Percentiles rank a stretch among this genome's conserved stretches.
Conservation (phyloP, 2,888 invertebrate species). For the Nebria brevicollis region DNA sequence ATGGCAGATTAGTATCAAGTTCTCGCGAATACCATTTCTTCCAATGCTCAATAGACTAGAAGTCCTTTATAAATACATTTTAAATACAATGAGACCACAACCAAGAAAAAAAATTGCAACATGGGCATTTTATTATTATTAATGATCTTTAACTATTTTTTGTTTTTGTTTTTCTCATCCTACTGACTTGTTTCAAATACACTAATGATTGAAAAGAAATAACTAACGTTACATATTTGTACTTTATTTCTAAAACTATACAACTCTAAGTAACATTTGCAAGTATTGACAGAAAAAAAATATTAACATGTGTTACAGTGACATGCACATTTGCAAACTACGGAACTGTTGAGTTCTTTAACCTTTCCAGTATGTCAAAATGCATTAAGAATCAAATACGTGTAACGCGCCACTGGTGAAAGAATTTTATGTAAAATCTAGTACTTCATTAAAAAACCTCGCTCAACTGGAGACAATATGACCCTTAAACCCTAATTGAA, state of each 20-base stretch:
- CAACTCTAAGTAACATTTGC: too few species aligned
- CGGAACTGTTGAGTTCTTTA: neutral
- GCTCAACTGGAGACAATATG: neutral
- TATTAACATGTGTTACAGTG: neutral
- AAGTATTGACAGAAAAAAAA: too few species aligned
- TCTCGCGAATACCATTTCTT: neutral
- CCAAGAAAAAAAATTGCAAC: neutral
- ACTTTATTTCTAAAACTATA: too few species aligned
- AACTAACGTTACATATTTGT: too few species aligned
- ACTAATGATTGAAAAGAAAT: too few species aligned
- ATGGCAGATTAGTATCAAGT: neutral
- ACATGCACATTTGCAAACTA: neutral
- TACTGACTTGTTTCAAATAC: too few species aligned
- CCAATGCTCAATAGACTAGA: neutral
- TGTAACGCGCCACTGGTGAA: constrained; percentile 1
- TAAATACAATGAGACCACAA: neutral
- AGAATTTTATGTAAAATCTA: neutral
- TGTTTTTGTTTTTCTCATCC: too few species aligned
- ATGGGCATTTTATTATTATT: neutral
- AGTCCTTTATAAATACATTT: neutral
- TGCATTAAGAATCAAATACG: constrained; percentile 20
- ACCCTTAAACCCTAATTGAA: neutral
- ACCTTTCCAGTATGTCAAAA: constrained; percentile 11
- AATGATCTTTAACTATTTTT: neutral
- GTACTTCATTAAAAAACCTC: neutral